Evolutionary conservation across 2,797 vertebrate species (phyloP), one percentile per base, ranked within the genome.

Genomic region (Crenichthys baileyi): DNA sequence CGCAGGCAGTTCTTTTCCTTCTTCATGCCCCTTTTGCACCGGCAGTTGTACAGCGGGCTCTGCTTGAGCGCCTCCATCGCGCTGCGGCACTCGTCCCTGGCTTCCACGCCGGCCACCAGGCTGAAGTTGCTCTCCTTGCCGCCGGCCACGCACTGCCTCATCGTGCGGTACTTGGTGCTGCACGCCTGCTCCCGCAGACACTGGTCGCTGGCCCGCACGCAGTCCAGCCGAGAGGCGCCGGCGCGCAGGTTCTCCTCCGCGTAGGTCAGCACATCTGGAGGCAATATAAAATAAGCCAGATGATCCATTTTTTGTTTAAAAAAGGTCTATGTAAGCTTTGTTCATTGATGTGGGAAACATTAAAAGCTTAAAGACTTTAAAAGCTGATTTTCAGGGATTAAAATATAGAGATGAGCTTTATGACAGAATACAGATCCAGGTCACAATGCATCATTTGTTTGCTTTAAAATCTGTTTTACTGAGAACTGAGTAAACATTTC

Each of bases 1-100:
- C 98, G 96, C 89, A 99, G 95, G 82, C 98, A 99, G 92, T 99
- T 98, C 89, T 99, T 99, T 93, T 99, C 98, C 72, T 99, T 99
- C 96, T 98, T 99, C 98, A 99, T 99, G 70, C 97, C 98, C 81
- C 98, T 91, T 88, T 96, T 99, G 87, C 98, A 99, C 84, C 97
- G 96, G 93, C 98, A 99, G 94, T 97, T 97, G 94, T 99, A 99
- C 29, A 99, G 96, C 0, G 97, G 96, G 82, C 98, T 99, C 92
- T 98, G 98, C 81, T 98, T 98, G 77, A 99, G 96, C 44, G 97
- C 97, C 89, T 99, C 98, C 90, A 98, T 97, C 86, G 97, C 97
- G 85, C 94, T 97, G 73, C 95, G 94, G 94, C 98, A 99, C 93
- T 99, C 98, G 81, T 98, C 97, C 94, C 97, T 97, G 58, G 97